Evolutionary conservation across 1,140 invertebrate genomes (phyloP).

Genomic region (Odontomachus brunneus): DNA sequence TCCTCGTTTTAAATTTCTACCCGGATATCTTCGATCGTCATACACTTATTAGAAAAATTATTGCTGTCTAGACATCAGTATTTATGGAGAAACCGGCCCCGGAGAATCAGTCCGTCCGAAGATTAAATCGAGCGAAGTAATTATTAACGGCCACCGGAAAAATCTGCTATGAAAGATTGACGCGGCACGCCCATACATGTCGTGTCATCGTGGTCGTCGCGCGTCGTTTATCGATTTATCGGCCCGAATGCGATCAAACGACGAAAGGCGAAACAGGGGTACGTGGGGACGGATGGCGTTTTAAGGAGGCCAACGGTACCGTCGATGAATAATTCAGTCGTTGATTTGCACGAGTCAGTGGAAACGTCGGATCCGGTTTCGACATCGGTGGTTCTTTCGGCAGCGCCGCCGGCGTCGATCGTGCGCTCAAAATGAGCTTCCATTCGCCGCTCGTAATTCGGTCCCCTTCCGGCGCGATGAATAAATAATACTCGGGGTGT

Average conservation of each 20-base stretch:
- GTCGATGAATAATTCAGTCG: constrained; percentile 77
- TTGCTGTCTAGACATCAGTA: too few relatives aligned
- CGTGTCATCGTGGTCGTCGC: too few relatives aligned
- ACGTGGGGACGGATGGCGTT: neutral
- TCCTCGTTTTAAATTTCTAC: too few relatives aligned
- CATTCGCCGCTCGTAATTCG: constrained; percentile 20
- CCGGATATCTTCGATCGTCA: too few relatives aligned
- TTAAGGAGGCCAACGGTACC: constrained; percentile 11
- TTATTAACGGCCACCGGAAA: too few relatives aligned
- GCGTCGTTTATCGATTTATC: constrained; percentile 19
- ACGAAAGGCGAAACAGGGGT: constrained; percentile 40
- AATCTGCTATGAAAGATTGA: too few relatives aligned
- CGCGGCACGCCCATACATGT: neutral
- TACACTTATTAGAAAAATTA: too few relatives aligned
- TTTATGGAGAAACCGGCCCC: too few relatives aligned
- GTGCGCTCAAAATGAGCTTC: constrained; percentile 40
- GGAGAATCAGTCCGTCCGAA: too few relatives aligned
- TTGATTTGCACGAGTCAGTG: constrained; percentile 71
- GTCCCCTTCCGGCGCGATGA: constrained; percentile 38
- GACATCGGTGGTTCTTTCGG: constrained; percentile 50
- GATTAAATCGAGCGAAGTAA: too few relatives aligned
- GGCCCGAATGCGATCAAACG: neutral
- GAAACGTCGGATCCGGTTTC: constrained; percentile 69
- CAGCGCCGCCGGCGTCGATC: constrained; percentile 29
- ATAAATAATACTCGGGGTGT: constrained; percentile 56